Percentiles rank a stretch among this genome's conserved stretches.
These are phyloP conservation scores for Leptopilina boulardi DNA, from an alignment of 1,140 invertebrate species.

Conservation along the genomic window DNA sequence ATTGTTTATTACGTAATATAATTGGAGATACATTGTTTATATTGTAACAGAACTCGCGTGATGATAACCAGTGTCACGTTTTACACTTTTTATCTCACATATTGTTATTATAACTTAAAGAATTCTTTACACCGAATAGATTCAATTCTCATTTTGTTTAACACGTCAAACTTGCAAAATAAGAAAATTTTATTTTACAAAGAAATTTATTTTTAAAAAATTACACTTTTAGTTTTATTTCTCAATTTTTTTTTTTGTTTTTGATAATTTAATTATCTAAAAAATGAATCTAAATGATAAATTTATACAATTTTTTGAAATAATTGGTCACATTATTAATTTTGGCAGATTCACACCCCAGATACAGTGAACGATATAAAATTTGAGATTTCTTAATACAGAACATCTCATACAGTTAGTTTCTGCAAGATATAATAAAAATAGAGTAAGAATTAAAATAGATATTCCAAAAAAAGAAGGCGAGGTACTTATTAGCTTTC, in stretches of 20 bases:
- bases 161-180: background rate
- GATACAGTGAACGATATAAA: background rate
- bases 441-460: background rate
- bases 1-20: slow-evolving; percentile 8
- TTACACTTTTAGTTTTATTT: too few species aligned
- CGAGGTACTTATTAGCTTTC: background rate
- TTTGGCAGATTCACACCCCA: background rate
- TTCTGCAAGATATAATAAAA: background rate
- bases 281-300: too few species aligned
- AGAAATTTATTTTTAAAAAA: too few species aligned
- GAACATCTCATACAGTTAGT: background rate
- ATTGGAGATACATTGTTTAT: background rate
- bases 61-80: slow-evolving; percentile 29
- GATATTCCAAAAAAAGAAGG: background rate
- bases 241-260: too few species aligned
- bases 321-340: too few species aligned
- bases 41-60: slow-evolving; percentile 24
- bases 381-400: background rate
- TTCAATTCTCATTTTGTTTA: background rate
- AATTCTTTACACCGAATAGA: slow-evolving; percentile 13
- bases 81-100: background rate
- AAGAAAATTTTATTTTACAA: too few species aligned
- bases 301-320: too few species aligned
- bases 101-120: slow-evolving; percentile 24
- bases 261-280: too few species aligned